phyloP scores from a whole-genome alignment of 2,797 vertebrate genomes.

The Cheirogaleus major region DNA sequence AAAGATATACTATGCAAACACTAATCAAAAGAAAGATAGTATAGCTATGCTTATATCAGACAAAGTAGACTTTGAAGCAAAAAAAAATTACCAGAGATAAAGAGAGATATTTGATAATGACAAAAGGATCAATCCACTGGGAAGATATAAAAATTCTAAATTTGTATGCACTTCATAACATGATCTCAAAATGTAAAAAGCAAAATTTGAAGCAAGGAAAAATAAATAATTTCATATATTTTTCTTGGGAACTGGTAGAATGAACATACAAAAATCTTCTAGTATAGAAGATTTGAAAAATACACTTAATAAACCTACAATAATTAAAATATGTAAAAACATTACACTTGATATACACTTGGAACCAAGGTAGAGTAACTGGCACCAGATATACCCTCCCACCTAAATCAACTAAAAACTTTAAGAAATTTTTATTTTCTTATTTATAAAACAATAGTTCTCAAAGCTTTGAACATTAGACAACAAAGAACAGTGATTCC shows the following conservation, averaged over 20 bases:
- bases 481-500: neutral
- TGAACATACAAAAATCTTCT: neutral
- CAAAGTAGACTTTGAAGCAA: neutral
- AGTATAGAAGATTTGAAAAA: constrained; percentile 24
- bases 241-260: constrained; percentile 29
- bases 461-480: neutral
- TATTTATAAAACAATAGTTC: neutral
- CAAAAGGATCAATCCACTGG: neutral
- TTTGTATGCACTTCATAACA: neutral
- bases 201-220: constrained; percentile 38
- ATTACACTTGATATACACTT: neutral
- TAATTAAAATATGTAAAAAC: constrained; percentile 3
- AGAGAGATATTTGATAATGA: neutral
- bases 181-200: constrained; percentile 18
- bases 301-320: neutral
- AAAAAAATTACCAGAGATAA: neutral
- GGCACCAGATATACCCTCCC: neutral
- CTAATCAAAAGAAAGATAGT: neutral
- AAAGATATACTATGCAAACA: neutral
- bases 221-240: neutral
- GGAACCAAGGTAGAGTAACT: neutral
- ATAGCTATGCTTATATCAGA: neutral
- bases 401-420: neutral
- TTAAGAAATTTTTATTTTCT: neutral
- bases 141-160: constrained; percentile 13